Evolutionary conservation across 2,797 vertebrate genomes (phyloP).

Genomic region (Sebastes vulpes): DNA sequence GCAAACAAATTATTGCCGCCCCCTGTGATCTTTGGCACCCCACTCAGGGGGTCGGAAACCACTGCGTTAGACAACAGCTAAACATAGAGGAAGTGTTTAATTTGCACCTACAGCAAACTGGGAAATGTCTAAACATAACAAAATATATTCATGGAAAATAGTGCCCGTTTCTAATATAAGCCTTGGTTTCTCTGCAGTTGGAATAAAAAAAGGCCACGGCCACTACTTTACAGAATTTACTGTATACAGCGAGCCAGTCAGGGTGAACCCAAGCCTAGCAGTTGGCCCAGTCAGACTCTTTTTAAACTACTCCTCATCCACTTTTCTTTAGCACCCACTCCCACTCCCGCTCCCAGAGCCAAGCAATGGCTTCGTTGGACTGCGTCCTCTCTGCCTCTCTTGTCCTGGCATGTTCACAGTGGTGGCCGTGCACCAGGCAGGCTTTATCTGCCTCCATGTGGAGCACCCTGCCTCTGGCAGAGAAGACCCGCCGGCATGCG

Average conservation of each 20-base stretch:
- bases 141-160: background rate
- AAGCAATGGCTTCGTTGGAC: constrained; percentile 43
- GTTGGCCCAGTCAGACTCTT: background rate
- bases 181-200: background rate
- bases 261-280: background rate
- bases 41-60: too few species aligned
- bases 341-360: background rate
- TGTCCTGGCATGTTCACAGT: constrained; percentile 52
- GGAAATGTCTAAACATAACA: background rate
- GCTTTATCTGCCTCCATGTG: constrained; percentile 64
- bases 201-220: background rate
- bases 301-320: constrained; percentile 27
- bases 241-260: background rate
- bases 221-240: background rate
- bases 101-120: background rate
- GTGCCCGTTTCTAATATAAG: background rate
- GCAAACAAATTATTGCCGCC: too few species aligned
- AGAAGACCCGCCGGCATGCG: constrained; percentile 26
- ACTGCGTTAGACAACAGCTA: background rate
- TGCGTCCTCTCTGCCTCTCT: constrained; percentile 21
- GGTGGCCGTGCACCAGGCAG: constrained; percentile 47
- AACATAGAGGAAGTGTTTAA: background rate
- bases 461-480: constrained; percentile 53
- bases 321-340: constrained; percentile 28
- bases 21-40: too few species aligned